phyloP scores from a whole-genome alignment of 2,113 vertebrate genomes.

The Eubucco bourcierii region DNA sequence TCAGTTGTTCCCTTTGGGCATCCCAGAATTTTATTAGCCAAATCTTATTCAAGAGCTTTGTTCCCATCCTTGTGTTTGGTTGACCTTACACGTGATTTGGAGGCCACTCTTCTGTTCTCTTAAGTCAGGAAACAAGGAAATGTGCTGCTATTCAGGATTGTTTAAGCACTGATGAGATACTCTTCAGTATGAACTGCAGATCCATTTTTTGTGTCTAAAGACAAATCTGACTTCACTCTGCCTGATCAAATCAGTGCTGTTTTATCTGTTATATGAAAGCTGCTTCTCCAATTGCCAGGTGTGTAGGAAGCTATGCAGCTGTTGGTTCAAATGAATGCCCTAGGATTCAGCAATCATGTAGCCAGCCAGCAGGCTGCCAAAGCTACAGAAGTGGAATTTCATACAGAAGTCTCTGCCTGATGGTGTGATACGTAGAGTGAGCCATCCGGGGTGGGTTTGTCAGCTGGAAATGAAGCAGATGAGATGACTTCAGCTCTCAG shows the following conservation, averaged over 20 bases:
- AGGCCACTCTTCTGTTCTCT: not conserved
- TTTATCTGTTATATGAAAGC: constrained; percentile 8
- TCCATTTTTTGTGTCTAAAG: not conserved
- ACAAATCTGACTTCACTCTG: not conserved
- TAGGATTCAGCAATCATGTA: not conserved
- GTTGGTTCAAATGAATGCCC: not conserved
- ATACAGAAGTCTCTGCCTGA: not conserved
- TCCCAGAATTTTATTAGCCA: not conserved
- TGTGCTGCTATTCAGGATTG: not conserved
- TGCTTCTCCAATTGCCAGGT: constrained; percentile 5
- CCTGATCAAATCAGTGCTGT: not conserved
- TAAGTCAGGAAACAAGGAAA: constrained; percentile 13
- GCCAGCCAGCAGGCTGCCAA: not conserved
- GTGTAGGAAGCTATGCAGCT: constrained; percentile 1
- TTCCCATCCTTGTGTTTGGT: not conserved
- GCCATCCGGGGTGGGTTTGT: not conserved
- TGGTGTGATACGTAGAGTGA: not conserved
- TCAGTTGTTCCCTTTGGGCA: not conserved
- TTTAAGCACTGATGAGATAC: not conserved
- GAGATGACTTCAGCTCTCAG: not conserved
- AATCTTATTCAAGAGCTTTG: not conserved
- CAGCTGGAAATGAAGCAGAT: not conserved
- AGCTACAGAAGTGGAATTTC: not conserved
- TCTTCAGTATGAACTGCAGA: not conserved
- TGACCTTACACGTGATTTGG: not conserved